Conservation (phyloP, 2,113 vertebrate species). For the Cephalopterus ornatus region DNA sequence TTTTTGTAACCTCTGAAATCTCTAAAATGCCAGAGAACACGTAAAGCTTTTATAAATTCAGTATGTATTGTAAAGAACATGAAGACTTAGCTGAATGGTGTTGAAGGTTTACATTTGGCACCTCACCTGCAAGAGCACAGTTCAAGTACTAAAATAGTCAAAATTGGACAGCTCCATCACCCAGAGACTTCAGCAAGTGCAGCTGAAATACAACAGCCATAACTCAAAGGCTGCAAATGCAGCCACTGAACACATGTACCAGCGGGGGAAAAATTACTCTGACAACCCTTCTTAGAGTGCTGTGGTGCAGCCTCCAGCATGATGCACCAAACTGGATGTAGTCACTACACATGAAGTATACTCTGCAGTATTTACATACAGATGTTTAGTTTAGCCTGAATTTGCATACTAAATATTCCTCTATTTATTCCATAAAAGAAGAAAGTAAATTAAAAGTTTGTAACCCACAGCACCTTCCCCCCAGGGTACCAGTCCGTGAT, state of each 20-base stretch:
- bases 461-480: background rate
- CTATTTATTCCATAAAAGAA: background rate
- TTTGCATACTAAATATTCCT: background rate
- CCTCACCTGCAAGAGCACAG: background rate
- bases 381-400: background rate
- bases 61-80: background rate
- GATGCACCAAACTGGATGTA: background rate
- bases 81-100: background rate
- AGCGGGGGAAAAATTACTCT: background rate
- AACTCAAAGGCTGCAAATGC: background rate
- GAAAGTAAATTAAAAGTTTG: background rate
- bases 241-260: background rate
- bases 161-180: background rate
- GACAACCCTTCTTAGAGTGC: background rate
- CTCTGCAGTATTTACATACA: background rate
- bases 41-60: background rate
- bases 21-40: background rate
- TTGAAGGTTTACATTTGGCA: background rate
- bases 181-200: background rate
- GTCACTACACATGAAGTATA: accelerated
- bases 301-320: background rate
- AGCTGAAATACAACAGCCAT: background rate
- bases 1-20: background rate
- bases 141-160: background rate
- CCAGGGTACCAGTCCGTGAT: background rate